Conservation (phyloP, 2,113 vertebrate genomes). For the Uropsilus gracilis region DNA sequence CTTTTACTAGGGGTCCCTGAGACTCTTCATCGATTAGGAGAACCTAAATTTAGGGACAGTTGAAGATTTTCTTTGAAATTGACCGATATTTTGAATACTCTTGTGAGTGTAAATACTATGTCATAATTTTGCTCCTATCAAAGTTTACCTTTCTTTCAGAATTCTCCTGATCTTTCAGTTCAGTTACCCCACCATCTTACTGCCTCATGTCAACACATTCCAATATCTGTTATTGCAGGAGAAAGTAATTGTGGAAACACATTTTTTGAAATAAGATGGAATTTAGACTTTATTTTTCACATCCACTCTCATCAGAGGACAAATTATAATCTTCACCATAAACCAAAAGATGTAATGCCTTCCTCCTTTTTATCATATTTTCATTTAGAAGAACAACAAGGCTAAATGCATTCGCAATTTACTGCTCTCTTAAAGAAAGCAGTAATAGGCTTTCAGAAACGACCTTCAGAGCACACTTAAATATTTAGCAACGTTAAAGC, state of each 20-base stretch:
- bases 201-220: background rate
- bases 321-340: background rate
- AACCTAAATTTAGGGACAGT: background rate
- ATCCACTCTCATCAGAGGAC: slow-evolving; percentile 15
- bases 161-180: background rate
- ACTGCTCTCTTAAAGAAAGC: slow-evolving; percentile 52
- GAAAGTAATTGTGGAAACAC: background rate
- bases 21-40: background rate
- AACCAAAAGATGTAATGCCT: background rate
- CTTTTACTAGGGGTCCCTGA: background rate
- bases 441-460: slow-evolving; percentile 57
- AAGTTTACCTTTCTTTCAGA: background rate
- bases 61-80: background rate
- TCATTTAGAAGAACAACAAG: slow-evolving; percentile 49
- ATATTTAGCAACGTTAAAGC: slow-evolving; percentile 60
- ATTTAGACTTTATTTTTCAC: slow-evolving; percentile 19
- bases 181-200: background rate
- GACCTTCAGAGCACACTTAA: slow-evolving; percentile 48
- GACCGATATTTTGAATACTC: background rate
- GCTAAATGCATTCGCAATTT: slow-evolving; percentile 58
- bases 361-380: slow-evolving; percentile 49
- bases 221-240: background rate
- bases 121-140: background rate
- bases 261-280: background rate
- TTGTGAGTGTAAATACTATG: background rate